phyloP scores from a whole-genome alignment of 2,797 vertebrate genomes.

The Apogon talboti region DNA sequence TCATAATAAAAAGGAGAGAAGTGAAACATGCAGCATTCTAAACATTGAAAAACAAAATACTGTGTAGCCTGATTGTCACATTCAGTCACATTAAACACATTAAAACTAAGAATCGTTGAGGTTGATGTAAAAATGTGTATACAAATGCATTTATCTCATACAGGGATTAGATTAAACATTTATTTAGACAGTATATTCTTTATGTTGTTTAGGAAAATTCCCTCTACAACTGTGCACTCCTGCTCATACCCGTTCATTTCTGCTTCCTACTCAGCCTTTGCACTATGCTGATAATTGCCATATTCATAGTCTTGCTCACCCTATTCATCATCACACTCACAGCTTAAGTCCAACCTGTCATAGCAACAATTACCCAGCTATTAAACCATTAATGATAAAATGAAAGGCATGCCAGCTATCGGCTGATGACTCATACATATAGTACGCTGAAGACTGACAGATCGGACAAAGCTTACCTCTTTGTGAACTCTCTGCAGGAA shows the following conservation, averaged over 20 bases:
- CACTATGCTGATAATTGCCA: constrained; percentile 36
- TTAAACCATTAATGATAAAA: constrained; percentile 40
- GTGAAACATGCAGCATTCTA: accelerated
- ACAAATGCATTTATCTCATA: too few relatives aligned
- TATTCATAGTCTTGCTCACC: constrained; percentile 6
- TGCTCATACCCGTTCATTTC: constrained; percentile 7
- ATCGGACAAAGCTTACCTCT: constrained; percentile 65
- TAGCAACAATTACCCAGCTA: constrained; percentile 27
- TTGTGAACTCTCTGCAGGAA: constrained; percentile 80
- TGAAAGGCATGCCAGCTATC: constrained; percentile 21
- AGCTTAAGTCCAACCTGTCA: constrained; percentile 25
- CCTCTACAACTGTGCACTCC: neutral
- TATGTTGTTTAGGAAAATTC: neutral
- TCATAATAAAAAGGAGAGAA: neutral
- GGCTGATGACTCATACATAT: constrained; percentile 7
- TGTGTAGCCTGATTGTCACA: neutral
- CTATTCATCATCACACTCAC: constrained; percentile 7
- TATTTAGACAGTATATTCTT: neutral
- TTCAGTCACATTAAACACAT: neutral
- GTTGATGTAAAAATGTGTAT: neutral
- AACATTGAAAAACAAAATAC: too few relatives aligned
- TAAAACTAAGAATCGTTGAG: too few relatives aligned
- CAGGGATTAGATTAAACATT: neutral
- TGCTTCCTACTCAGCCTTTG: constrained; percentile 22
- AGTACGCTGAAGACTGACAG: neutral